Base-by-base conservation (phyloP, 2,888 invertebrate genomes). In the Nomada fucata region DNA sequence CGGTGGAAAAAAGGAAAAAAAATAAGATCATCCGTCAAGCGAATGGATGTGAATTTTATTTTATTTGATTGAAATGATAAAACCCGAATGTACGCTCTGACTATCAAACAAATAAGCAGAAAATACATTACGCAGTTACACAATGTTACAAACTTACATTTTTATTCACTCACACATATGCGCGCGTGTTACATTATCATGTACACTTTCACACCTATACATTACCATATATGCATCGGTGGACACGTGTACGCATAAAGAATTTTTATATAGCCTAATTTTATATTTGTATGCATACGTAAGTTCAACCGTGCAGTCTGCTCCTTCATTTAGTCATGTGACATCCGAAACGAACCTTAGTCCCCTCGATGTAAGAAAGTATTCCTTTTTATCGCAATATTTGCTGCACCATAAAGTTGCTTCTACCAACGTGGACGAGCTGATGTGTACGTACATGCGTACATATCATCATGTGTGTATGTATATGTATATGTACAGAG, bases 231-330 rank as follows among this genome's bases (percentile, higher is more conserved):
- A 75, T 50, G 47, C 75, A 55, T 67, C 50, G 50, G 59, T 29
- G 60, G 57, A 78, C 47, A 72, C 60, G 63, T 78, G 67, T 70
- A 72, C 78, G 80, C 77, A 77, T 77, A 50, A 80, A 84, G 63
- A 91, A 87, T 92, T 92, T 93, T 92, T 92, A 92, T 91, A 92
- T 90, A 93, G 92, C 91, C 92, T 92, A 91, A 92, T 93, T 92
- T 92, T 92, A 90, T 92, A 93, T 91, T 92, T 90, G 88, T 91
- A 91, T 85, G 90, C 90, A 89, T 78, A 89, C 79, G 89, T 87
- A 88, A 85, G 82, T 91, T 87, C 75, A 84, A 90, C 82, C 79
- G 72, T 88, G 87, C 88, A 84, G 83, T 89, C 83, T 89, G 90
- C 89, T 88, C 86, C 88, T 88, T 87, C 85, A 85, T 88, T 84